Conservation (phyloP, 2,888 invertebrate genomes). For the Dryobotodes eremita region DNA sequence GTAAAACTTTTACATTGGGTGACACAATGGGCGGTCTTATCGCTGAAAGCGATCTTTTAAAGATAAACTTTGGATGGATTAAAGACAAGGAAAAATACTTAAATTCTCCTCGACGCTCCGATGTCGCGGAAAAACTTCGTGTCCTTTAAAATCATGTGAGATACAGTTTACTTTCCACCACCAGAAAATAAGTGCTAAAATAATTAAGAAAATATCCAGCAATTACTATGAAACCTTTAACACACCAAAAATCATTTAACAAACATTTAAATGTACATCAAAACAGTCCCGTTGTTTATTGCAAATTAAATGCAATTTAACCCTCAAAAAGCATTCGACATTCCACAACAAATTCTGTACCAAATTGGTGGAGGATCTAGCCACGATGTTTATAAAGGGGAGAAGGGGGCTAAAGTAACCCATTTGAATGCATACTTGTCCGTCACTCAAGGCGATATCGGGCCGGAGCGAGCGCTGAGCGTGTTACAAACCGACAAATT, state of each 20-base stretch:
- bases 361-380: constrained; percentile 88
- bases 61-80: too few relatives aligned
- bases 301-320: constrained; percentile 90
- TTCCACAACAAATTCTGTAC: constrained; percentile 90
- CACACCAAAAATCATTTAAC: constrained; percentile 68
- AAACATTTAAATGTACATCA: constrained; percentile 77
- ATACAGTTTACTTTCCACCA: neutral
- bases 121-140: neutral
- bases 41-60: too few relatives aligned
- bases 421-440: constrained; percentile 94
- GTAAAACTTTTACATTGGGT: too few relatives aligned
- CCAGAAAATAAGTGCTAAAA: neutral
- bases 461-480: constrained; percentile 81
- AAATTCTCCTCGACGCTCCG: neutral
- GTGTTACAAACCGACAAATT: constrained; percentile 79
- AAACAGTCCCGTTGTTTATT: constrained; percentile 86
- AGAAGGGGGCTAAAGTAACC: constrained; percentile 92
- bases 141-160: neutral
- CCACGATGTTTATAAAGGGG: constrained; percentile 86
- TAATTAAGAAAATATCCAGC: constrained; percentile 36
- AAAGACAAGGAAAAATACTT: neutral
- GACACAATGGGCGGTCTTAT: too few relatives aligned
- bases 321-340: constrained; percentile 88
- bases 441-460: constrained; percentile 93
- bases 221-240: constrained; percentile 63